Evolutionary conservation across 2,888 invertebrate genomes (phyloP), one percentile per base, ranked within the genome.

Genomic region (Diaperis boleti): DNA sequence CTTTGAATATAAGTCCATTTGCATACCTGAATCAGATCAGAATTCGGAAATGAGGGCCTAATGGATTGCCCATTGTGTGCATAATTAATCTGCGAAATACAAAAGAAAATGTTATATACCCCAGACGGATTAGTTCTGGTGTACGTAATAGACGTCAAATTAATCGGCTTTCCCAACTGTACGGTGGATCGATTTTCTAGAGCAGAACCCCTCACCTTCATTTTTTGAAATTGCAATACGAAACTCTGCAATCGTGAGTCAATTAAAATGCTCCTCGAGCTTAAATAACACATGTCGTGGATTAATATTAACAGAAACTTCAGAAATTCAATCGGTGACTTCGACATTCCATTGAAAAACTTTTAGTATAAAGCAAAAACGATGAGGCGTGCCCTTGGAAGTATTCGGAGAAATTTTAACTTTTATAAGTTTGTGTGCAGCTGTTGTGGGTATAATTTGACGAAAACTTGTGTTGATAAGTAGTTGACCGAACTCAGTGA

Each of bases 51-150:
- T 22, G 45, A 17, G 26, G 26, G 47, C 10, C 45, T 57, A 57
- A 47, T 57, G 57, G 31, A 45, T 45, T 41, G 57, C 15, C 45
- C 44, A 57, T 57, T 57, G 45, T 57, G 37, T 7, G 37, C 57
- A 17, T 57, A 57, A 57, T 57, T 57, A 45, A 57, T 47, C 57
- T 37, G 17, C n/a, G 5, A 54, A 41, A 41, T 47, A 57, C 57
- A 57, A 57, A 45, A 47, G 57, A 57, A 57, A 57, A 35, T 57
- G 37, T 54, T 29, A 41, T 29, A 54, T 14, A n/a, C 52, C 22
- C 15, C n/a, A 33, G 37, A 39, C 52, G 11, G 22, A 50, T 39
- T 39, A 52, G 39, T 52, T 52, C 52, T 13, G 37, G 22, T 50
- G 37, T 50, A 18, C 54, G 54, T 41, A 41, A 54, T 54, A 54